Percentiles rank a stretch among this genome's conserved stretches.
These are phyloP conservation scores for Sinocyclocheilus anophthalmus DNA, from an alignment of 2,113 vertebrate species.

Conservation along the genomic window DNA sequence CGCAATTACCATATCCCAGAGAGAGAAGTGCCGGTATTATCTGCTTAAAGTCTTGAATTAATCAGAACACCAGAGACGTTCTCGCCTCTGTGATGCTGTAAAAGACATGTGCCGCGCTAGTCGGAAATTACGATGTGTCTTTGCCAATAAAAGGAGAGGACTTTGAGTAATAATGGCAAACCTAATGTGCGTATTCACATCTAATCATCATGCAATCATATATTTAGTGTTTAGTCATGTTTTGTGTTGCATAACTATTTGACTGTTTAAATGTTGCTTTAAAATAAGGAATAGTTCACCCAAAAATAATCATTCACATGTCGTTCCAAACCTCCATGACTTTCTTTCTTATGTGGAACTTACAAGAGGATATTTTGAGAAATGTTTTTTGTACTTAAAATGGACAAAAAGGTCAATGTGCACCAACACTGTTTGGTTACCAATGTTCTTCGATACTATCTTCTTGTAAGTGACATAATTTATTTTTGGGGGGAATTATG, in stretches of 20 bases:
- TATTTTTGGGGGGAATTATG: not conserved
- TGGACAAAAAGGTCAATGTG: not conserved
- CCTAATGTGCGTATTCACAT: not conserved
- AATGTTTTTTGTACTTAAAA: not conserved
- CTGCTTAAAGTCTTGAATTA: constrained; percentile 41
- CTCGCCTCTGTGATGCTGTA: not conserved
- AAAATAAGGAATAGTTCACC: not conserved
- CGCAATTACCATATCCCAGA: constrained; percentile 38
- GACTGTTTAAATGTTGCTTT: not conserved
- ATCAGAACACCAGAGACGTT: constrained; percentile 22
- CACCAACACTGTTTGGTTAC: not conserved
- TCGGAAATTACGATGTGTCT: not conserved
- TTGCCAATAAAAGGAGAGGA: not conserved
- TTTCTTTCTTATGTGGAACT: not conserved
- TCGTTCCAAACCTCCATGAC: not conserved
- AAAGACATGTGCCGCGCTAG: not conserved
- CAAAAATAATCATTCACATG: not conserved
- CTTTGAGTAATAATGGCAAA: not conserved
- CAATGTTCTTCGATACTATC: not conserved
- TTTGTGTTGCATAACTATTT: not conserved
- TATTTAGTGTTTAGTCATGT: not conserved
- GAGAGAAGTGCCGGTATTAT: constrained; percentile 26
- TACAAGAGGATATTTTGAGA: too few relatives aligned
- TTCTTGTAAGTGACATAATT: not conserved
- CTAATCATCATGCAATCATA: not conserved